Base-by-base conservation (phyloP, 2,797 vertebrate genomes). In the Hydrophis major region DNA sequence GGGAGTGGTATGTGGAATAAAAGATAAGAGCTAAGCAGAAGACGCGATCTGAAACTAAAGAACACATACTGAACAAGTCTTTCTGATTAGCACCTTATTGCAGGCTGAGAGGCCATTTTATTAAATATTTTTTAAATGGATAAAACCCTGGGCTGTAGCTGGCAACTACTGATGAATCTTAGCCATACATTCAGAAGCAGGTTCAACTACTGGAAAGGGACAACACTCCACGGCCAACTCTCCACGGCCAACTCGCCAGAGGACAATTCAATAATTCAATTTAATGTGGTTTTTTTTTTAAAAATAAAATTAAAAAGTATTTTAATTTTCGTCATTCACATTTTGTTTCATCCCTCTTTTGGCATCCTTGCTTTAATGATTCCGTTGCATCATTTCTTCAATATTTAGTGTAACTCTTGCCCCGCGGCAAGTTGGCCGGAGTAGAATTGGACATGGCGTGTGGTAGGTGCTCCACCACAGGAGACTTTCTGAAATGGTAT, bases 111-210 rank as follows among this genome's bases (percentile, higher is more conserved):
- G 66, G 61, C 56, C 60, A 18, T 87, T 88, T 61, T 89, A 92
- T 91, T 92, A 91, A 92, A 91, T 91, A 60, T 91, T 92, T 94
- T 92, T 53, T 86, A 89, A 59, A 47, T 83, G 42, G 47, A 78
- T 86, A 32, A 50, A 74, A 25, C 7, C 27, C n/a, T 28, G 56
- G 55, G 66, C 86, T 86, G 37, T 55, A 28, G 86, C n/a, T 91
- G 59, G 60, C 89, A 78, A 53, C 86, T 53, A 25, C 28, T 16
- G 3, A 25, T 18, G 50, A 57, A 22, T 10, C 27, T 59, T 25
- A 89, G 56, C 25, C 55, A 2, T 28, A 11, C 13, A 12, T 32
- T 20, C 13, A 37, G 42, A 50, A n/a, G 74, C 74, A 83, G 10
- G 10, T 12, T 83, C 37, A 47, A 47, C 42, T 25, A 4, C 37